These are phyloP conservation scores for Ophion ventricosus DNA, from an alignment of 2,888 invertebrate genomes.

Conservation along the genomic window DNA sequence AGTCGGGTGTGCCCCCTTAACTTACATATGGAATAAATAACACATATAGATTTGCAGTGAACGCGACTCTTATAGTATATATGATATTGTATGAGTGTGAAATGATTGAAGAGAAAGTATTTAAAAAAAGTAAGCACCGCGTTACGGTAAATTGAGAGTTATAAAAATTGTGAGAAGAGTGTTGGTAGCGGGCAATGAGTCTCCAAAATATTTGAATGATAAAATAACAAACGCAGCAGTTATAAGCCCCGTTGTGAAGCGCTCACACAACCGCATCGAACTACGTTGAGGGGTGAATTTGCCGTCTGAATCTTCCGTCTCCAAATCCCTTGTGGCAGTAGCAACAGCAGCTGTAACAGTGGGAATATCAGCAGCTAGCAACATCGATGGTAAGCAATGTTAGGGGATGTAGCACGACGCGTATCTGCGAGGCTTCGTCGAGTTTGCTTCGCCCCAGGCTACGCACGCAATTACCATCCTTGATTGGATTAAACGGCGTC, in stretches of 20 bases:
- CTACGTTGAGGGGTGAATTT: conserved; percentile 45
- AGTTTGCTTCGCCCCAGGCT: conserved; percentile 75
- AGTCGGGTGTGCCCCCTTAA: too few species aligned
- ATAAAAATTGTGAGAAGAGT: not conserved
- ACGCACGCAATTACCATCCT: conserved; percentile 81
- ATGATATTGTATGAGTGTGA: not conserved
- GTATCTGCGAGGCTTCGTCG: conserved; percentile 40
- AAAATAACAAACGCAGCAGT: conserved; percentile 22
- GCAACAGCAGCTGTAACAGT: conserved; percentile 43
- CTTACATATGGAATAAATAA: too few species aligned
- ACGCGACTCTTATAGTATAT: not conserved
- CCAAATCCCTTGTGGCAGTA: conserved; percentile 29
- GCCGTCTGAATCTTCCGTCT: conserved; percentile 45
- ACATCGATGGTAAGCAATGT: conserved; percentile 38
- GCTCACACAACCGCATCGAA: conserved; percentile 26
- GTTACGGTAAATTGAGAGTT: not conserved
- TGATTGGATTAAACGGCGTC: conserved; percentile 81
- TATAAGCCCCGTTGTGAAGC: not conserved
- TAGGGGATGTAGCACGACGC: conserved; percentile 55
- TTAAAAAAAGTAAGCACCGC: not conserved
- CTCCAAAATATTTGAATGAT: conserved; percentile 10
- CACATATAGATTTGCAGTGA: too few species aligned
- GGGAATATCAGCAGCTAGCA: conserved; percentile 46
- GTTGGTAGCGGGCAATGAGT: not conserved
- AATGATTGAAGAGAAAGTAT: not conserved